phyloP scores from a whole-genome alignment of 2,797 vertebrate genomes.

The Leuciscus waleckii region DNA sequence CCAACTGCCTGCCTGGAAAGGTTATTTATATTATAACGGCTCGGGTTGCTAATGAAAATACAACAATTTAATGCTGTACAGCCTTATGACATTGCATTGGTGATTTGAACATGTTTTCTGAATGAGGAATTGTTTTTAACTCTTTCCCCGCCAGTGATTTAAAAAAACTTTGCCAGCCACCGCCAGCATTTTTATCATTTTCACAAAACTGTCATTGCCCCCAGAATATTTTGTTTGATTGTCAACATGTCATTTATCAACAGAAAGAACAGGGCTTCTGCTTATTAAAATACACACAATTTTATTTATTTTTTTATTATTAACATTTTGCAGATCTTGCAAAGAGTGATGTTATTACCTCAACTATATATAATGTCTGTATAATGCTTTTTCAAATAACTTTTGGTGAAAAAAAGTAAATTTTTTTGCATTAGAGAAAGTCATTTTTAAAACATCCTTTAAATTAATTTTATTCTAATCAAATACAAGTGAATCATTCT shows the following conservation, averaged over 20 bases:
- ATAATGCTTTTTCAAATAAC: not conserved
- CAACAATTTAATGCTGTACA: not conserved
- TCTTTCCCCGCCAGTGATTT: not conserved
- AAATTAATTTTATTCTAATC: too few relatives aligned
- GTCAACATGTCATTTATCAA: not conserved
- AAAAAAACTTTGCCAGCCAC: too few relatives aligned
- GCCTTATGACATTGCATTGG: not conserved
- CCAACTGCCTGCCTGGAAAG: constrained; percentile 78
- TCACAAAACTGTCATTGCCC: not conserved
- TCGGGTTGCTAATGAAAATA: not conserved
- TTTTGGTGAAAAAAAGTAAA: not conserved
- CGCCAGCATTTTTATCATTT: not conserved
- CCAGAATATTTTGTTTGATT: not conserved
- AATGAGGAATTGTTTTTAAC: not conserved
- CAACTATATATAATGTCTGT: too few relatives aligned
- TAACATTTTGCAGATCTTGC: too few relatives aligned
- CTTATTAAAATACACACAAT: too few relatives aligned
- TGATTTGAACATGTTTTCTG: constrained; percentile 4
- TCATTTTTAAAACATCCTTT: too few relatives aligned
- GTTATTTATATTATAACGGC: not conserved
- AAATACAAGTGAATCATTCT: too few relatives aligned
- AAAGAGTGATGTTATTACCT: too few relatives aligned
- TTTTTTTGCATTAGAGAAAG: not conserved
- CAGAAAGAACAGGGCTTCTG: not conserved
- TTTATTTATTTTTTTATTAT: too few relatives aligned